Evolutionary conservation across 1,140 invertebrate species (phyloP), one percentile per base, ranked within the genome.

Genomic region (Cecropterus lyciades): DNA sequence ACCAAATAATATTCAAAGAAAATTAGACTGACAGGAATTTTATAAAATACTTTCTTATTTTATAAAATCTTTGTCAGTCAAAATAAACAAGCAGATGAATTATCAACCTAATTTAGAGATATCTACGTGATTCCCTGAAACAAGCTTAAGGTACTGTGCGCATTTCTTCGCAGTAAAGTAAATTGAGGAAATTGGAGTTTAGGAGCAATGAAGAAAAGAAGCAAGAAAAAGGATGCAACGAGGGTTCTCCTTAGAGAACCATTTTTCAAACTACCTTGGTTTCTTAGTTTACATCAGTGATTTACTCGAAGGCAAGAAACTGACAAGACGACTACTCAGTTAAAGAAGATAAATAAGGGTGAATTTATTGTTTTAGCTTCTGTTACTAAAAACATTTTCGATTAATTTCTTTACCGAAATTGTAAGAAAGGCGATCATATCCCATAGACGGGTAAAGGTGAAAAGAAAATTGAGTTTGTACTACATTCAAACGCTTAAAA

Each of bases 241-340:
- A 69, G 73, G 80, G 74, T 70, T 68, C 62, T 76, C 80, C 80
- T 78, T 69, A 9, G 74, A 81, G 80, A 85, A 80, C 69, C 72
- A 80, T 81, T 83, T 85, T 79, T 85, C 82, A 83, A 82, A 81
- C 77, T 73, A 80, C 74, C 70, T 74, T 73, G 70, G 72, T 72
- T 78, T 79, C 73, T 73, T 71, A 70, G 73, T 72, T 78, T 79
- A 74, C 69, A 68, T 82, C 73, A 75, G 70, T 79, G 79, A 79
- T 82, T 82, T 81, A 80, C 63, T 69, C 59, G 63, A 33, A 63
- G 30, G 63, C 56, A 69, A 60, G 63, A 66, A 72, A 66, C 63
- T 52, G 65, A 66, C 63, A 60, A 73, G 68, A 65, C 59, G 48
- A 66, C 53, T 46, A 63, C 56, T 67, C 24, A 63, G 53, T 64